A percentile compares a stretch with the other conserved stretches of the same genome.
Evolutionary conservation across 2,113 vertebrate genomes (phyloP).

Genomic region (Actenoides hombroni): DNA sequence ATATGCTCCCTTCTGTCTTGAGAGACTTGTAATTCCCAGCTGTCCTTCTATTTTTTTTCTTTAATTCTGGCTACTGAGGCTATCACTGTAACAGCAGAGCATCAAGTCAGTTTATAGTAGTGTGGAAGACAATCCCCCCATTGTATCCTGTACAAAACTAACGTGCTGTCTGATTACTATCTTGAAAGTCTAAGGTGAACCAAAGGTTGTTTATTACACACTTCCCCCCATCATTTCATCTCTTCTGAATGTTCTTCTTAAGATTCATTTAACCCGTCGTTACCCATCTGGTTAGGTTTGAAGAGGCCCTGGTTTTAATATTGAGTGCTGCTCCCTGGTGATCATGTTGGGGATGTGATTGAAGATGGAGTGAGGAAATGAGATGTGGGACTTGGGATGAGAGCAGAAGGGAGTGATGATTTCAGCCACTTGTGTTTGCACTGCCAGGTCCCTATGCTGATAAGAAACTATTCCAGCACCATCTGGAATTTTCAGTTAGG

Average conservation of each 20-base stretch:
- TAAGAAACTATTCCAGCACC: neutral
- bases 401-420: neutral
- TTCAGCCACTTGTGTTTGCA: neutral
- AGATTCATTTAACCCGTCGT: neutral
- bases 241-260: neutral
- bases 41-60: neutral
- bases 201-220: neutral
- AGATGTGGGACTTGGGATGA: neutral
- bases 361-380: neutral
- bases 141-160: neutral
- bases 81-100: neutral
- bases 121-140: neutral
- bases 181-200: neutral
- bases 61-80: neutral
- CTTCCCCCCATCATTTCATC: neutral
- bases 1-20: neutral
- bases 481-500: neutral
- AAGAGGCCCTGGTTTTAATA: neutral
- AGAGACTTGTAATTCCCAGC: neutral
- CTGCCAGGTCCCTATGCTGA: neutral
- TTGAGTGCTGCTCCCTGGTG: neutral
- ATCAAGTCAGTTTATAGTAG: neutral
- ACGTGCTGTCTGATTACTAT: neutral
- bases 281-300: neutral
- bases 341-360: accelerated